Percentiles rank a stretch among this genome's conserved stretches.
phyloP scores from a whole-genome alignment of 2,888 invertebrate genomes.

The Plusia festucae region DNA sequence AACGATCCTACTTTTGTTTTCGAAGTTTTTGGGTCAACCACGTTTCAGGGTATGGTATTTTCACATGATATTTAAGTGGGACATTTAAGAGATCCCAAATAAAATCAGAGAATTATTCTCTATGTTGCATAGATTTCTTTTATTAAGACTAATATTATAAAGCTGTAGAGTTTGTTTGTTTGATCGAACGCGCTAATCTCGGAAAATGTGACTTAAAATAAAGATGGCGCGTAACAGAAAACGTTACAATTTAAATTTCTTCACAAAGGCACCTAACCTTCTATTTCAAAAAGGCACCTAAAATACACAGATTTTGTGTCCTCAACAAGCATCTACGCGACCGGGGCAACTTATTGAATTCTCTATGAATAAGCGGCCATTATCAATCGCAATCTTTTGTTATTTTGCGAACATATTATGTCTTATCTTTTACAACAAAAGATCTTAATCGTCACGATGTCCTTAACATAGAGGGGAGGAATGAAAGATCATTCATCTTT shows the following conservation, averaged over 20 bases:
- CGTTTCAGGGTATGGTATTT: constrained; percentile 20
- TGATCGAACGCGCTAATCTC: too few relatives aligned
- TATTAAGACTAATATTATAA: too few relatives aligned
- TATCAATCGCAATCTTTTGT: constrained; percentile 22
- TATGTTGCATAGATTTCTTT: too few relatives aligned
- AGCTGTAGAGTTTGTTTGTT: too few relatives aligned
- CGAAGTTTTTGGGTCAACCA: constrained; percentile 1
- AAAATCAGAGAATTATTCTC: too few relatives aligned
- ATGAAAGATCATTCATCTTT: constrained; percentile 56
- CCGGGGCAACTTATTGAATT: neutral
- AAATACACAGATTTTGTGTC: too few relatives aligned
- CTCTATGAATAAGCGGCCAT: constrained; percentile 5
- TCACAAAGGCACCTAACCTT: too few relatives aligned
- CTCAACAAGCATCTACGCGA: neutral
- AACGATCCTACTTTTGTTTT: constrained; percentile 16
- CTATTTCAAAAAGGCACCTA: too few relatives aligned
- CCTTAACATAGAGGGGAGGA: constrained; percentile 50
- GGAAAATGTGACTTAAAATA: too few relatives aligned
- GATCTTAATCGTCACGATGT: constrained; percentile 62
- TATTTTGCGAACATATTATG: constrained; percentile 36
- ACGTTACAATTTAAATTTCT: too few relatives aligned
- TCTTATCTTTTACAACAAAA: constrained; percentile 46
- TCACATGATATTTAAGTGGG: neutral
- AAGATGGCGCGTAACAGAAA: too few relatives aligned
- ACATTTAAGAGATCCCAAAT: neutral